Evolutionary conservation across 2,113 vertebrate genomes (phyloP).

Genomic region (Scopus umbretta): DNA sequence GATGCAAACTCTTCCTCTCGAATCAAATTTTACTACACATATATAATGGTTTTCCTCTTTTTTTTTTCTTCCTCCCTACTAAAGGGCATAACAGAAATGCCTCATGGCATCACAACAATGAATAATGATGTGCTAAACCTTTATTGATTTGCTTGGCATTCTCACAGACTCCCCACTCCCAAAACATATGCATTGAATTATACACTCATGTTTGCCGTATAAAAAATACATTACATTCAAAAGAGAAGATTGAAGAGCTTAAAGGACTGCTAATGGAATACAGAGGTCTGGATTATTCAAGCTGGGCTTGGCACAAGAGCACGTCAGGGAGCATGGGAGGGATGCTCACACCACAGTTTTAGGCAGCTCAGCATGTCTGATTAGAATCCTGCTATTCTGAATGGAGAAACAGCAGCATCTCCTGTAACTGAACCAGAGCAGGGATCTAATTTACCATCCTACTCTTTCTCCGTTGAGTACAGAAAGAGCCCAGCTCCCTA

Average conservation of each 20-base stretch:
- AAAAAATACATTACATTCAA: not conserved
- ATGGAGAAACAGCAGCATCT: not conserved
- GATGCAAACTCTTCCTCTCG: conserved; percentile 38
- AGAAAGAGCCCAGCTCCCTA: not conserved
- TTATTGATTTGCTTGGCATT: conserved; percentile 34
- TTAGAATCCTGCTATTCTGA: not conserved
- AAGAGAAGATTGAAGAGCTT: not conserved
- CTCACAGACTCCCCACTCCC: not conserved
- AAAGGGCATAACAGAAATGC: not conserved
- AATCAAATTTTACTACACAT: conserved; percentile 27
- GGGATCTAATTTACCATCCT: not conserved
- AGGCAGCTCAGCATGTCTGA: not conserved
- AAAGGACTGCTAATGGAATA: not conserved
- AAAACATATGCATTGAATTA: conserved; percentile 13
- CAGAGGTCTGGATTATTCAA: not conserved
- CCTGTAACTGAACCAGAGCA: not conserved
- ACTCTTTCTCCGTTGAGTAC: not conserved
- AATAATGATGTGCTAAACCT: conserved; percentile 27
- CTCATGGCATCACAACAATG: not conserved
- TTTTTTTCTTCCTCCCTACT: not conserved
- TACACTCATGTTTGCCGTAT: not conserved
- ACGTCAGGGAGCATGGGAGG: not conserved
- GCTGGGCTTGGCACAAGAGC: not conserved
- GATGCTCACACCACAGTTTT: not conserved
- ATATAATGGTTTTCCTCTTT: not conserved